Percentiles rank a stretch among this genome's conserved stretches.
These are phyloP conservation scores for Leptatherina wallacei DNA, from an alignment of 2,797 vertebrate genomes.

Conservation along the genomic window DNA sequence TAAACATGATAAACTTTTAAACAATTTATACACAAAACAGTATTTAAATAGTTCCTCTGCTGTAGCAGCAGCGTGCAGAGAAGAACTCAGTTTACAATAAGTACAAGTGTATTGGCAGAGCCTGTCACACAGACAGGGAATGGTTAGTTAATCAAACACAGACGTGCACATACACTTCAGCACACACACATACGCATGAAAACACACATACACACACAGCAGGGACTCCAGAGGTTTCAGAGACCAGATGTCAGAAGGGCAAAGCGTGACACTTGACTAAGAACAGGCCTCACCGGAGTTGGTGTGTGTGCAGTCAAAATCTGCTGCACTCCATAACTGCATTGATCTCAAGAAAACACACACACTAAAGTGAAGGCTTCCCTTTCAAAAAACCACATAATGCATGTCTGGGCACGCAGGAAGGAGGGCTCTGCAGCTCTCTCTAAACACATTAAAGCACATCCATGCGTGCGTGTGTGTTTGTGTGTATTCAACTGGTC, in stretches of 20 bases:
- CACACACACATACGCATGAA: constrained; percentile 24
- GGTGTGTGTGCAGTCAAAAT: constrained; percentile 44
- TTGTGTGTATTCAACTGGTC: constrained; percentile 18
- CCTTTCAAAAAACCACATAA: constrained; percentile 76
- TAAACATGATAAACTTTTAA: too few relatives aligned
- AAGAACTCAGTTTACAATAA: constrained; percentile 38
- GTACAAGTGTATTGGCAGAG: constrained; percentile 59
- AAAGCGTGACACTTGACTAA: constrained; percentile 75
- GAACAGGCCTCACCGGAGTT: constrained; percentile 63
- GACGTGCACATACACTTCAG: constrained; percentile 34
- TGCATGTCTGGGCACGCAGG: constrained; percentile 70
- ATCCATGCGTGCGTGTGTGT: constrained; percentile 16
- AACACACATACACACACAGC: constrained; percentile 33
- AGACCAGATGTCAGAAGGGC: constrained; percentile 74
- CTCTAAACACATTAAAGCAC: constrained; percentile 66
- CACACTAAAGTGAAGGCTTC: constrained; percentile 72
- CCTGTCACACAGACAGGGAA: constrained; percentile 53
- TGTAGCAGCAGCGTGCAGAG: constrained; percentile 13
- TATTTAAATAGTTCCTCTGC: too few relatives aligned
- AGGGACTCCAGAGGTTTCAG: constrained; percentile 57
- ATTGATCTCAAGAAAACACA: constrained; percentile 66
- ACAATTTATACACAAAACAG: too few relatives aligned
- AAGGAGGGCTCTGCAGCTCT: constrained; percentile 60
- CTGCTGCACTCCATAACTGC: constrained; percentile 60
- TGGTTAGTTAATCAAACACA: constrained; percentile 70